Percentiles rank a stretch among this genome's conserved stretches.
Conservation (phyloP, 1,140 invertebrate species). For the Aculops lycopersici region DNA sequence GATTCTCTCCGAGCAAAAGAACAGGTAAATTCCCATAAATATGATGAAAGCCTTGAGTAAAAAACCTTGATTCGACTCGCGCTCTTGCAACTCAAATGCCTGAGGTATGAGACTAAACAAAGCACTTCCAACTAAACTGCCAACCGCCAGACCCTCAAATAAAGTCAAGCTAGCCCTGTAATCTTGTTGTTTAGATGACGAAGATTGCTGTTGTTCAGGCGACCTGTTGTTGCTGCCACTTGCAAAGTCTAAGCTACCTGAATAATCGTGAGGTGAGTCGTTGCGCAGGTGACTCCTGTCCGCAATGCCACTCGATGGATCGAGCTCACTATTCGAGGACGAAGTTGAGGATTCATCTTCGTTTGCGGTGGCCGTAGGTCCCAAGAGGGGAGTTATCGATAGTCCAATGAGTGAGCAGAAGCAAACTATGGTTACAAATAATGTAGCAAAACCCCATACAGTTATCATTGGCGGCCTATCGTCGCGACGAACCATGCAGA, state of each 20-base stretch:
- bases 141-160: constrained; percentile 9
- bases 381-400: neutral
- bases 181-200: no score
- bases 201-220: no score
- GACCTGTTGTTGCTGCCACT: no score
- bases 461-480: constrained; percentile 1
- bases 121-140: constrained; percentile 7
- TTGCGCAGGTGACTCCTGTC: no score
- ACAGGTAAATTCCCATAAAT: constrained; percentile 9
- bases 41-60: constrained; percentile 8
- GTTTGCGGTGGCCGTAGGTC: neutral
- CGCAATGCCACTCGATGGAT: no score
- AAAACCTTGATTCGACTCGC: constrained; percentile 6
- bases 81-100: constrained; percentile 8
- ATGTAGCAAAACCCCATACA: constrained; percentile 7
- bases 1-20: constrained; percentile 6
- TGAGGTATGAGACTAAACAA: constrained; percentile 8
- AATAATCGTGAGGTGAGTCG: no score
- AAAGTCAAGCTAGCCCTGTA: constrained; percentile 7
- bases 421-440: constrained; percentile 7
- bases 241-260: no score
- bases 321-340: no score
- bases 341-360: no score
- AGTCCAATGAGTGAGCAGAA: neutral
- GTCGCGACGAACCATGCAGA: constrained; percentile 1